Evolutionary conservation across 2,888 invertebrate species (phyloP).

Genomic region (Pollenia griseotomentosa): DNA sequence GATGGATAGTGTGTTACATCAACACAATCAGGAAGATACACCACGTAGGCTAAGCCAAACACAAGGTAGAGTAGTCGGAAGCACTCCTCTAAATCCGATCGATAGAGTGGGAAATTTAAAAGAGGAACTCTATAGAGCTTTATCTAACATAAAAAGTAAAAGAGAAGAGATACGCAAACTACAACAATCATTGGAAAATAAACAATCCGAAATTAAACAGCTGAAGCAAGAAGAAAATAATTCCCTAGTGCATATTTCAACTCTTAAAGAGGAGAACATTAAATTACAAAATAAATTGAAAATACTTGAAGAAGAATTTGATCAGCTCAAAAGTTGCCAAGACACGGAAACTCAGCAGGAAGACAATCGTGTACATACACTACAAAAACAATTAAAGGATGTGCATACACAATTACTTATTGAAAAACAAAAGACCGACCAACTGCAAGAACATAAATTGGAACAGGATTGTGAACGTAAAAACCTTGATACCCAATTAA

Average conservation of each 20-base stretch:
- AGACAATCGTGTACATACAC: conserved; percentile 68
- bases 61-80: conserved; percentile 77
- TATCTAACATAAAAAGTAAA: conserved; percentile 84
- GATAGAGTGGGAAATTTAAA: conserved; percentile 84
- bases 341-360: conserved; percentile 64
- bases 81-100: conserved; percentile 81
- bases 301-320: conserved; percentile 81
- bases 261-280: conserved; percentile 80
- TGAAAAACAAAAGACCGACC: conserved; percentile 81
- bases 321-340: conserved; percentile 78
- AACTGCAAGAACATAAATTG: conserved; percentile 80
- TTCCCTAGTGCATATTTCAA: conserved; percentile 80
- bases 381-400: conserved; percentile 77
- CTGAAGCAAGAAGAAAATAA: conserved; percentile 82
- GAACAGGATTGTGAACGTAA: conserved; percentile 84
- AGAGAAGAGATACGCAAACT: conserved; percentile 85
- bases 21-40: conserved; percentile 80
- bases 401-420: conserved; percentile 82
- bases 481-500: conserved; percentile 85
- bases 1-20: conserved; percentile 82
- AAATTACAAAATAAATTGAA: conserved; percentile 80
- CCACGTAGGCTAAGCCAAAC: conserved; percentile 76
- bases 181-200: conserved; percentile 81
- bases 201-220: conserved; percentile 78
- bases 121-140: conserved; percentile 84